phyloP scores from a whole-genome alignment of 53 echinoderm and acorn worm species.

The Crossaster papposus region DNA sequence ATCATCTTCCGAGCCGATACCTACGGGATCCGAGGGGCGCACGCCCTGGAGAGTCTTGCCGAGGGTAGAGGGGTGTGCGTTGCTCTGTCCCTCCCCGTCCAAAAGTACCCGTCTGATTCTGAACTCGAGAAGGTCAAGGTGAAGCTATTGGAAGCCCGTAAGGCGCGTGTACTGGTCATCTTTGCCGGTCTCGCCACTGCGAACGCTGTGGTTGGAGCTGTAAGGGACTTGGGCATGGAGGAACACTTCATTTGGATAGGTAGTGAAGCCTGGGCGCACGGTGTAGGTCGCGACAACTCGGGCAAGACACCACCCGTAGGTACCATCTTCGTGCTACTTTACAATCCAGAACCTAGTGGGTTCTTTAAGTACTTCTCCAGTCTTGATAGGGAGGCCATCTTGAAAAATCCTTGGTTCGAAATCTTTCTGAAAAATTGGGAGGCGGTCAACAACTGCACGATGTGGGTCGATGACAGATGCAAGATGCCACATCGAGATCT shows the following conservation, averaged over 20 bases:
- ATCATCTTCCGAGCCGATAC: constrained; percentile 39
- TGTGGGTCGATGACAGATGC: constrained; percentile 22
- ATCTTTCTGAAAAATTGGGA: constrained; percentile 7
- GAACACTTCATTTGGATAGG: constrained; percentile 44
- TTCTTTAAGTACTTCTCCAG: constrained; percentile 19
- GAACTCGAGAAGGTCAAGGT: constrained; percentile 18
- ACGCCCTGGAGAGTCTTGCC: constrained; percentile 42
- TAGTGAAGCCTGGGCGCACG: constrained; percentile 45
- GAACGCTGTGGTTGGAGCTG: constrained; percentile 5
- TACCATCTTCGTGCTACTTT: not conserved
- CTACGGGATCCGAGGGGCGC: constrained; percentile 49
- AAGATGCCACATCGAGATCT: not conserved
- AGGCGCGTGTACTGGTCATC: constrained; percentile 50
- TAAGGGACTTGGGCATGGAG: not conserved
- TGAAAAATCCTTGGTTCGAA: constrained; percentile 1
- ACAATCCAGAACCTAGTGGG: constrained; percentile 26
- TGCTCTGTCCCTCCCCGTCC: constrained; percentile 33
- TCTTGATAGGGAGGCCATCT: not conserved
- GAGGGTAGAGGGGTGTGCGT: constrained; percentile 42
- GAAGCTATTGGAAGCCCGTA: not conserved
- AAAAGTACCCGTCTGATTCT: not conserved
- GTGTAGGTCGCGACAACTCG: not conserved
- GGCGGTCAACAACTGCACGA: constrained; percentile 5
- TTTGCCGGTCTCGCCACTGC: constrained; percentile 21
- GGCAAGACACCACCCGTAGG: not conserved